These are phyloP conservation scores for Microctenopoma steveboyesi DNA, from an alignment of 2,797 vertebrate species.

Conservation along the genomic window DNA sequence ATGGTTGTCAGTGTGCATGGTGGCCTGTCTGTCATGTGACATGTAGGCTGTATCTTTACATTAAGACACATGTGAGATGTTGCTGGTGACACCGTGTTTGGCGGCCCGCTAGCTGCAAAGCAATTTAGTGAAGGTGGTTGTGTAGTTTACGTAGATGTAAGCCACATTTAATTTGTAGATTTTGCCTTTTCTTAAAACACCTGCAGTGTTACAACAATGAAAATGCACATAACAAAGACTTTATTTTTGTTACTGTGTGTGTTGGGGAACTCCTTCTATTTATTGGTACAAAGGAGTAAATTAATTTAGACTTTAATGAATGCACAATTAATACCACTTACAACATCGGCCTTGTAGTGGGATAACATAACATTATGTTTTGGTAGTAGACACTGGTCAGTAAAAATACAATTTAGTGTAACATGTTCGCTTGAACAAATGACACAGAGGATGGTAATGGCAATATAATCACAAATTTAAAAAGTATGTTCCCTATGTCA, in stretches of 20 bases:
- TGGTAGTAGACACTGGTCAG: not conserved
- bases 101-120: slow-evolving; percentile 5
- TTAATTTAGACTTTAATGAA: slow-evolving; percentile 1
- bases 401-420: not conserved
- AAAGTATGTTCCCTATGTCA: slow-evolving; percentile 27
- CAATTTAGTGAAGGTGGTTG: not conserved
- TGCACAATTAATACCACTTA: not conserved
- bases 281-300: not conserved
- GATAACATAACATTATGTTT: slow-evolving; percentile 7
- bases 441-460: not conserved
- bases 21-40: slow-evolving; percentile 33
- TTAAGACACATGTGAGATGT: slow-evolving; percentile 34
- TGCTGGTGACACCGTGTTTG: slow-evolving; percentile 12
- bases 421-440: slow-evolving; percentile 6
- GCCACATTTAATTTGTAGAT: slow-evolving; percentile 8
- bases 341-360: too few relatives aligned
- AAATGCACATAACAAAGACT: not conserved
- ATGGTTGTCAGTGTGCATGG: slow-evolving; percentile 49
- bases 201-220: slow-evolving; percentile 4
- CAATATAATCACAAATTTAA: slow-evolving; percentile 1
- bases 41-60: slow-evolving; percentile 23
- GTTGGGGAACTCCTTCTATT: slow-evolving; percentile 7
- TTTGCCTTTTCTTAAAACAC: slow-evolving; percentile 17
- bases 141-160: not conserved
- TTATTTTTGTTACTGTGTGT: not conserved